phyloP scores from a whole-genome alignment of 64 coral and sea anemone genomes.

The Pocillopora verrucosa region DNA sequence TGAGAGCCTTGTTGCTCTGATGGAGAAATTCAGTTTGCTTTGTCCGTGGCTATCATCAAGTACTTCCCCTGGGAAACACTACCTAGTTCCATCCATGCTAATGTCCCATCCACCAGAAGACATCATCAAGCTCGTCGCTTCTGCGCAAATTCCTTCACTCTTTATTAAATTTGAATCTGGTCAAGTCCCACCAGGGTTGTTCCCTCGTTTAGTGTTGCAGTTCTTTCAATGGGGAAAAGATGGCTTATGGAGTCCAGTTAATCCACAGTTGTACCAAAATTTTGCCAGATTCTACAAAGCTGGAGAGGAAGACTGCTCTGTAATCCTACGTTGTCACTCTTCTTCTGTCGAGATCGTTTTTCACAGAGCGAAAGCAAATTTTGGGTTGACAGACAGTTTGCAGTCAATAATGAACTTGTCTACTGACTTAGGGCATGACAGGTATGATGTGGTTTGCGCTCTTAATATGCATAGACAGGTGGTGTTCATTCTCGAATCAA shows the following conservation, averaged over 20 bases:
- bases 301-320: slow-evolving; percentile 23
- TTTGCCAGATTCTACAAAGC: slow-evolving; percentile 26
- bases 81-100: slow-evolving; percentile 36
- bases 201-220: slow-evolving; percentile 1
- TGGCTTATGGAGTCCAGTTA: slow-evolving; percentile 5
- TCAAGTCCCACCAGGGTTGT: slow-evolving; percentile 9
- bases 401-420: not conserved
- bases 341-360: slow-evolving; percentile 23
- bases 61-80: not conserved
- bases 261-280: slow-evolving; percentile 17
- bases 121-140: not conserved
- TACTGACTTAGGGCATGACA: not conserved
- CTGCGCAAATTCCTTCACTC: slow-evolving; percentile 15
- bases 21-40: slow-evolving; percentile 22
- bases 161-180: slow-evolving; percentile 38
- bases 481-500: slow-evolving; percentile 5
- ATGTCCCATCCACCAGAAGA: slow-evolving; percentile 1
- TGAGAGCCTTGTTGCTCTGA: not conserved
- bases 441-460: slow-evolving; percentile 1
- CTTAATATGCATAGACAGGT: slow-evolving; percentile 6
- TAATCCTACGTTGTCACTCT: slow-evolving; percentile 1
- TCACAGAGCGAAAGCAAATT: not conserved
- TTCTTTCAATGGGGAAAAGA: slow-evolving; percentile 36
- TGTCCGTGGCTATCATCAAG: not conserved
- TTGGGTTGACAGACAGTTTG: not conserved